These are phyloP conservation scores for Cliona cf. orientalis DNA, from an alignment of 37 sponge, comb jelly and placozoan genomes.

Conservation along the genomic window DNA sequence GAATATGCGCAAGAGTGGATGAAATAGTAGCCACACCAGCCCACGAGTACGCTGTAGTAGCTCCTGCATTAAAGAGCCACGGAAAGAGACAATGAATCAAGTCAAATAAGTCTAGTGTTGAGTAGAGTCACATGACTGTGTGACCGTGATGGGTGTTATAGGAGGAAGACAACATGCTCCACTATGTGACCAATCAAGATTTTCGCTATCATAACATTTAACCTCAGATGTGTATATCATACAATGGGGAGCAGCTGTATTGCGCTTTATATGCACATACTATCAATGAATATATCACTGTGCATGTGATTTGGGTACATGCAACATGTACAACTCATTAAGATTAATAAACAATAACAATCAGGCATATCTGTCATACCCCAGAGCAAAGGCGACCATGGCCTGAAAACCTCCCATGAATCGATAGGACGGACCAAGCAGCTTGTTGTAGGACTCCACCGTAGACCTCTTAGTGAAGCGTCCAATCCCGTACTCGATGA, in stretches of 20 bases:
- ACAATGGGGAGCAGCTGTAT: not conserved
- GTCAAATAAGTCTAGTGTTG: not conserved
- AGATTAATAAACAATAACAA: not conserved
- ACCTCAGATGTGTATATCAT: too few species aligned
- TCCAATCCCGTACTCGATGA: constrained; percentile 85
- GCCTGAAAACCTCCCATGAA: constrained; percentile 78
- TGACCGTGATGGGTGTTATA: not conserved
- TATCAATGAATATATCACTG: not conserved
- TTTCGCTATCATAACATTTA: too few species aligned
- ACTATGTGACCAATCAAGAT: too few species aligned
- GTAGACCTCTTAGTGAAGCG: constrained; percentile 74
- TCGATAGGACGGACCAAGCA: constrained; percentile 75
- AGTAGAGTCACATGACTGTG: not conserved
- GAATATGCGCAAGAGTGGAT: constrained; percentile 32
- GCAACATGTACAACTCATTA: not conserved
- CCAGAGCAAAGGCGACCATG: constrained; percentile 54
- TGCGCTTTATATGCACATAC: too few species aligned
- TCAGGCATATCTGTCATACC: constrained; percentile 35
- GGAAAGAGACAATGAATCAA: too few species aligned
- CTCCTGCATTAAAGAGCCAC: constrained; percentile 60
- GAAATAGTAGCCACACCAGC: constrained; percentile 87
- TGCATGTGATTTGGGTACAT: not conserved
- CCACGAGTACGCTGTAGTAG: constrained; percentile 83
- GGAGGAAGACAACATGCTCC: too few species aligned
- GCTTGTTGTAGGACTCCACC: constrained; percentile 56